Evolutionary conservation across 2,888 invertebrate species (phyloP), one percentile per base, ranked within the genome.

Genomic region (Diabrotica balteata): DNA sequence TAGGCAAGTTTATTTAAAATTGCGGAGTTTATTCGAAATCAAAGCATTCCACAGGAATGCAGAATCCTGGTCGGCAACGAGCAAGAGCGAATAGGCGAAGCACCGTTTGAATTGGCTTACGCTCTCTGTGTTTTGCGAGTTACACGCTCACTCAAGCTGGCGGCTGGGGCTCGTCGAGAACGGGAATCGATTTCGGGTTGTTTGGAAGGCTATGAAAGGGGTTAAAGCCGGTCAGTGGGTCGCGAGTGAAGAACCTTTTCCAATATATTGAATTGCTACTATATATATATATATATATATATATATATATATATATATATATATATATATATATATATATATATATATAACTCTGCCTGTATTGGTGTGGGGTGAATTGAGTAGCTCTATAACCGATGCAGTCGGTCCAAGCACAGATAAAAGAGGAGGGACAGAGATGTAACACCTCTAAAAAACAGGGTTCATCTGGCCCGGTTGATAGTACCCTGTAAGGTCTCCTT

Each of bases 181-280:
- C 43, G 9, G 7, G 7, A 43, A 54, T 54, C 54, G 54, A 54
- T 54, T 54, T 54, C 43, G 42, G 10, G 54, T 43, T 32, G 8
- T 42, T 9, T 43, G 32, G 32, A 42, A 8, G 3, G 9, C n/a
- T 42, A 17, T 22, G 22, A 17, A 52, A 17, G 22, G n/a, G n/a
- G 9, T 44, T 43, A 11, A 43, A 53, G 8, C 10, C 42, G 32
- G 54, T 54, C 43, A 54, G 42, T 54, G 42, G 54, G 54, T 54
- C 44, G 54, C 32, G 43, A 54, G 44, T 54, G 43, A 43, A 54
- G 44, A n/a, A 44, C 54, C 43, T 54, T 7, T 8, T n/a, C 10
- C 9, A 8, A n/a, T 10, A 43, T 10, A 47, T 47, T 47, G 10
- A 47, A 47, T 32, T 4, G 4, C 5, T 32, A 5, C 32, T 4